phyloP scores from a whole-genome alignment of 2,888 invertebrate genomes.

The Diplazon laetatorius region DNA sequence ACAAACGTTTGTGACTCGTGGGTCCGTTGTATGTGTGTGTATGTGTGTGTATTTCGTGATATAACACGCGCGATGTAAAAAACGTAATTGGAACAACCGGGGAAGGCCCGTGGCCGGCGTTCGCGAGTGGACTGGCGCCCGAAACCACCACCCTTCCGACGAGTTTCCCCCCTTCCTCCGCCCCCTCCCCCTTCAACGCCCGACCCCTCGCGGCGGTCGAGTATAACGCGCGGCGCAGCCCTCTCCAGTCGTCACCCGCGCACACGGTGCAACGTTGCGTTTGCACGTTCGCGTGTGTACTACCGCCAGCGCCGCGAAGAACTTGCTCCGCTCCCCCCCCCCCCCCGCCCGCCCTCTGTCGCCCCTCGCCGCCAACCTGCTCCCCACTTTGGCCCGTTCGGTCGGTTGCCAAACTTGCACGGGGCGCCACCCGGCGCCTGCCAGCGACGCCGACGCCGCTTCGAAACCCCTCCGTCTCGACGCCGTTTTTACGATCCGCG shows the following conservation, averaged over 20 bases:
- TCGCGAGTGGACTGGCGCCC: slow-evolving; percentile 78
- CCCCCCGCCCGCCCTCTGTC: too few species aligned
- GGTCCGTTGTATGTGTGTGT: not conserved
- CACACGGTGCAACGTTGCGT: slow-evolving; percentile 20
- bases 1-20: too few species aligned
- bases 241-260: slow-evolving; percentile 44
- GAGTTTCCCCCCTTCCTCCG: slow-evolving; percentile 74
- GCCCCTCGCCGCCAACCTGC: too few species aligned
- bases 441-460: slow-evolving; percentile 39
- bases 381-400: too few species aligned
- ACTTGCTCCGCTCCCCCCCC: slow-evolving; percentile 15
- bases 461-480: slow-evolving; percentile 17
- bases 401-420: slow-evolving; percentile 46
- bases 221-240: too few species aligned
- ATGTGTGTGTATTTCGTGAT: not conserved
- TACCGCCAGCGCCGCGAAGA: not conserved
- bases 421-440: slow-evolving; percentile 59
- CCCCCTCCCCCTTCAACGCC: too few species aligned
- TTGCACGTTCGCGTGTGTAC: slow-evolving; percentile 1
- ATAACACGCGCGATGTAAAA: not conserved
- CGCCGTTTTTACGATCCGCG: slow-evolving; percentile 44
- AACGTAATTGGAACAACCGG: not conserved
- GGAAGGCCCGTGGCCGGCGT: slow-evolving; percentile 71
- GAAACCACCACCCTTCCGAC: slow-evolving; percentile 78
- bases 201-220: too few species aligned